Conservation (phyloP, 2,113 vertebrate genomes). For the Varanus salvator region DNA sequence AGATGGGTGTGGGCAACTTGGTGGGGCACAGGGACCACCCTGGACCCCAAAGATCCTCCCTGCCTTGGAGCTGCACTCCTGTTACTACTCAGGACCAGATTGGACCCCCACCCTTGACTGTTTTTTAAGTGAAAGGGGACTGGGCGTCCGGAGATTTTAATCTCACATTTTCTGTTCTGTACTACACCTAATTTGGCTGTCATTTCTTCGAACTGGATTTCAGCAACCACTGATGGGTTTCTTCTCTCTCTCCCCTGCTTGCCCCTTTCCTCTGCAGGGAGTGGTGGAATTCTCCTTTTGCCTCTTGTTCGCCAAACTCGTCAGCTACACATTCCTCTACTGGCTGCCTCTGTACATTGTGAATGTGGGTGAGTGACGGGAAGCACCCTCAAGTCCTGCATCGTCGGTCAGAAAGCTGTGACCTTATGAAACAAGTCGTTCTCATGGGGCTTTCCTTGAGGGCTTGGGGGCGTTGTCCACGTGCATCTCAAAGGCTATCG, state of each 20-base stretch:
- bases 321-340: constrained; percentile 99
- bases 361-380: constrained; percentile 86
- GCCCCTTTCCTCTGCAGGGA: constrained; percentile 77
- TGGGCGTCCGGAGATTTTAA: no score
- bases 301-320: constrained; percentile 95
- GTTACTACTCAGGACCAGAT: not conserved
- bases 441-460: not conserved
- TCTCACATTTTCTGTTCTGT: not conserved
- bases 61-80: no score
- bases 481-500: not conserved
- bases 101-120: not conserved
- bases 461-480: not conserved
- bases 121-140: not conserved
- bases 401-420: not conserved
- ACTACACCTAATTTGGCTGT: not conserved
- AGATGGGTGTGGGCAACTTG: no score
- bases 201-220: not conserved
- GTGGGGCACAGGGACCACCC: no score
- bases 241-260: not conserved
- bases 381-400: rapidly evolving
- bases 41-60: no score
- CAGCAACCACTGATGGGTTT: not conserved
- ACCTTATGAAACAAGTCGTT: constrained; percentile 20
- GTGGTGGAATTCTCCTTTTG: constrained; percentile 97
- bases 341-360: constrained; percentile 97